Evolutionary conservation across 2,113 vertebrate genomes (phyloP).

Genomic region (Labeo catla): DNA sequence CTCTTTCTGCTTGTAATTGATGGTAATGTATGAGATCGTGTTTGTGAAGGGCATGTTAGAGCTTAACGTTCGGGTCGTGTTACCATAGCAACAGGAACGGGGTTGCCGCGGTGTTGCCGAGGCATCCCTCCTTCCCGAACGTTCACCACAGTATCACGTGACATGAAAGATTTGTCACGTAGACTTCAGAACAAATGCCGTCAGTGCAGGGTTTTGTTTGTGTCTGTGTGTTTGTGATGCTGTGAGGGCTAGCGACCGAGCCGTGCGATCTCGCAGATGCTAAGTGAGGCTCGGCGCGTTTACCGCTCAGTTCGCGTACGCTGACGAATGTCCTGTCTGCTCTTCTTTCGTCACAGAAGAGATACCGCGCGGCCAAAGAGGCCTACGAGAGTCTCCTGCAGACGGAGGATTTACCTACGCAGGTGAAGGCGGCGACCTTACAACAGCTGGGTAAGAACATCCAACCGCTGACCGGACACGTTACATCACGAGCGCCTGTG

Average conservation of each 20-base stretch:
- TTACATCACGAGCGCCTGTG: not conserved
- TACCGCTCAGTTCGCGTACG: not conserved
- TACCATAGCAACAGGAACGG: constrained; percentile 28
- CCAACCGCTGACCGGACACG: not conserved
- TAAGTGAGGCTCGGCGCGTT: no score
- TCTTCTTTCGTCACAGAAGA: constrained; percentile 80
- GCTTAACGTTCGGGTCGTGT: not conserved
- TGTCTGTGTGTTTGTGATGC: not conserved
- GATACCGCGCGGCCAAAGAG: constrained; percentile 95
- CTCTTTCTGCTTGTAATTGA: not conserved
- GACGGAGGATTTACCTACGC: constrained; percentile 91
- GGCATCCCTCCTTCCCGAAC: not conserved
- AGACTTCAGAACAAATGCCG: not conserved
- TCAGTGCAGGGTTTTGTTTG: not conserved
- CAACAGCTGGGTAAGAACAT: constrained; percentile 93
- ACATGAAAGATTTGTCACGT: not conserved
- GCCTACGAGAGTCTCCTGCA: constrained; percentile 96
- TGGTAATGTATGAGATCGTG: not conserved
- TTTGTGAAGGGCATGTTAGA: not conserved
- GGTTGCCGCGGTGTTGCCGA: not conserved
- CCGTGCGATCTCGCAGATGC: not conserved
- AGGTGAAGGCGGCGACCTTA: constrained; percentile 96
- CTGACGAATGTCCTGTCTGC: not conserved
- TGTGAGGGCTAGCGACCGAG: no score
- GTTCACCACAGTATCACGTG: not conserved